Evolutionary conservation across 2,113 vertebrate species (phyloP).

Genomic region (Calyptommatus sinebrachiatus): DNA sequence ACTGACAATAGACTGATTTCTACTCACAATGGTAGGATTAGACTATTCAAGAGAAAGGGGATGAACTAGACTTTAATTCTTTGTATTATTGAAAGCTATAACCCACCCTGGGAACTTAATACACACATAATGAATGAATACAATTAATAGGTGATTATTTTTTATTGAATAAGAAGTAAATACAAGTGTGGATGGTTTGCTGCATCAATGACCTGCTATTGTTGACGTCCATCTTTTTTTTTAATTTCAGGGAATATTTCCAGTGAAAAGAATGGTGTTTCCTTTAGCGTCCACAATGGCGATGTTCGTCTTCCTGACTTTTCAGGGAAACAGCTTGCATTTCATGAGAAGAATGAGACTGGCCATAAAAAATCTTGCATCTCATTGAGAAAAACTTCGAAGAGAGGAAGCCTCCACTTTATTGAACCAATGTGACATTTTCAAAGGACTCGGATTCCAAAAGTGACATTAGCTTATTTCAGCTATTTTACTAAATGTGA

Average conservation of each 20-base stretch:
- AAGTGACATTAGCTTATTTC: conserved; percentile 60
- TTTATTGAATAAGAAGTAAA: too few species aligned
- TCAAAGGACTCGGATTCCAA: conserved; percentile 45
- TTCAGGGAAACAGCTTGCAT: conserved; percentile 65
- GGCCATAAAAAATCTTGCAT: conserved; percentile 65
- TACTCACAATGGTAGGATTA: too few species aligned
- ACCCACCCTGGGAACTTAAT: too few species aligned
- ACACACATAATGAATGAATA: too few species aligned
- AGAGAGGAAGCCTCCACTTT: conserved; percentile 70
- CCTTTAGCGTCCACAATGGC: conserved; percentile 73
- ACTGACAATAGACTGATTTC: too few species aligned
- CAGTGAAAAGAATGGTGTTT: conserved; percentile 73
- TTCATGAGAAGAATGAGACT: conserved; percentile 67
- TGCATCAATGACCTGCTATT: neutral
- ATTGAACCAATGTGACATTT: conserved; percentile 75
- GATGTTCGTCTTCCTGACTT: conserved; percentile 75
- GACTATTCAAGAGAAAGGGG: too few species aligned
- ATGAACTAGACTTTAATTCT: too few species aligned
- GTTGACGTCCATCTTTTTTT: neutral
- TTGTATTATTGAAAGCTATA: too few species aligned
- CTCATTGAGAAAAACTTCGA: conserved; percentile 75
- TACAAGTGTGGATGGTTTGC: neutral
- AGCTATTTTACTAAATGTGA: conserved; percentile 71
- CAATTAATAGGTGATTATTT: too few species aligned
- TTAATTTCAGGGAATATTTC: conserved; percentile 64